Percentiles rank a stretch among this genome's conserved stretches.
phyloP scores from a whole-genome alignment of 2,113 vertebrate species.

The Rafetus swinhoei region DNA sequence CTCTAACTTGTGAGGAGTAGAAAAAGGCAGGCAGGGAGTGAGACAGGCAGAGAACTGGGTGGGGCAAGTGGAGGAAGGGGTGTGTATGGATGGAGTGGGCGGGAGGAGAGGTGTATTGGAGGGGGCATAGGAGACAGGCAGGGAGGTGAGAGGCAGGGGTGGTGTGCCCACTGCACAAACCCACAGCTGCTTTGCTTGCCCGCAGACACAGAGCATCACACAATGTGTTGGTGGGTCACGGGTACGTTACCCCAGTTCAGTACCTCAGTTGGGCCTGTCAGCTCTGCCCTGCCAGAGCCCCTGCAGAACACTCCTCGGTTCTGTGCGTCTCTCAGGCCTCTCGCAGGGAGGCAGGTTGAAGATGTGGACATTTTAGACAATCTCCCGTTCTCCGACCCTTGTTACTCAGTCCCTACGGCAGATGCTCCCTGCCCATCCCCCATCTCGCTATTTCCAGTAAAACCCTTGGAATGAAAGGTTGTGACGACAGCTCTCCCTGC shows the following conservation, averaged over 20 bases:
- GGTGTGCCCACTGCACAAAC: background rate
- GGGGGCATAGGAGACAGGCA: background rate
- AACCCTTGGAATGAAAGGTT: background rate
- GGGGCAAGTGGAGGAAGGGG: background rate
- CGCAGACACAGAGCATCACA: background rate
- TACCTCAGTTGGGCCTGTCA: background rate
- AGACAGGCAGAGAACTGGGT: background rate
- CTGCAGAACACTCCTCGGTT: background rate
- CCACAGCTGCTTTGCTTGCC: background rate
- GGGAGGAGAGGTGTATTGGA: background rate
- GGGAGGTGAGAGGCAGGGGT: no score
- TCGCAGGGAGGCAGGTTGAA: background rate
- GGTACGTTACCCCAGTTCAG: background rate
- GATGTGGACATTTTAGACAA: background rate
- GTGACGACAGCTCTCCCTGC: background rate
- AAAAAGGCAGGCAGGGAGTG: rapidly evolving
- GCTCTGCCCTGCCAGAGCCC: background rate
- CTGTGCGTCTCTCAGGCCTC: background rate
- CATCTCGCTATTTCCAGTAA: background rate
- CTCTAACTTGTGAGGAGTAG: background rate
- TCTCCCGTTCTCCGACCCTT: background rate
- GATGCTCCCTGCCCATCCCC: background rate
- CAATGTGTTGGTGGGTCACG: background rate
- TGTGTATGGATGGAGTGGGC: background rate
- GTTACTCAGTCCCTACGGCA: background rate